A percentile compares a stretch with the other conserved stretches of the same genome.
Conservation (phyloP, 2,888 invertebrate species). For the Plemyria rubiginata region DNA sequence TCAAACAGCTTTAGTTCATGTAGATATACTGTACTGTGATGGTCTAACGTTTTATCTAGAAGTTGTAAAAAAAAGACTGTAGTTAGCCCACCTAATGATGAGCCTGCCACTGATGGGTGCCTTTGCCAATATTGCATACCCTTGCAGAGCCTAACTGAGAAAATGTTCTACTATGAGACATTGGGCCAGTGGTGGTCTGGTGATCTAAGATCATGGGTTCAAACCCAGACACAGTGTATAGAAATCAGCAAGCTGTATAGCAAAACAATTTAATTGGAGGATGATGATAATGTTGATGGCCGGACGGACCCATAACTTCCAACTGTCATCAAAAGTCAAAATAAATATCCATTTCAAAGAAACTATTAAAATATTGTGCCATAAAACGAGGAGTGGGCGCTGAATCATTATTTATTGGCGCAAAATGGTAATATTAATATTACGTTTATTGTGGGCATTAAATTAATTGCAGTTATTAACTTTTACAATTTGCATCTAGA, state of each 20-base stretch:
- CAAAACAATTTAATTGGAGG: too few species aligned
- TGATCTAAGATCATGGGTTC: too few species aligned
- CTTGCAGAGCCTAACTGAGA: too few species aligned
- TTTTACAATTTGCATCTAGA: not conserved
- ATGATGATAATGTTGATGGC: not conserved
- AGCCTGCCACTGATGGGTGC: too few species aligned
- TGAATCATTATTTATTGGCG: conserved; percentile 21
- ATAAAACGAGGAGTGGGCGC: conserved; percentile 21
- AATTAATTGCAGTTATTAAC: conserved; percentile 10
- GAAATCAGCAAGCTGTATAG: too few species aligned
- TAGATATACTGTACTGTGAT: not conserved
- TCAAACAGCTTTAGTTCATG: not conserved
- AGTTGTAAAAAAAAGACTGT: too few species aligned
- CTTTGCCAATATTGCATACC: too few species aligned
- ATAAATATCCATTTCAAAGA: conserved; percentile 21
- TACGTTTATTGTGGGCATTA: conserved; percentile 17
- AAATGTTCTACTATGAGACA: too few species aligned
- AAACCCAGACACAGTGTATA: too few species aligned
- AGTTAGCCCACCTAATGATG: too few species aligned
- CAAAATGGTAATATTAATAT: conserved; percentile 19
- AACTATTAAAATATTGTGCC: conserved; percentile 22
- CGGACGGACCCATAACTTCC: not conserved
- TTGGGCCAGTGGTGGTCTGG: too few species aligned
- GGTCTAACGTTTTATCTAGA: too few species aligned
- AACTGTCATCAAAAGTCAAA: conserved; percentile 28